Conservation (phyloP, 2,113 vertebrate genomes). For the Bothrops jararaca region DNA sequence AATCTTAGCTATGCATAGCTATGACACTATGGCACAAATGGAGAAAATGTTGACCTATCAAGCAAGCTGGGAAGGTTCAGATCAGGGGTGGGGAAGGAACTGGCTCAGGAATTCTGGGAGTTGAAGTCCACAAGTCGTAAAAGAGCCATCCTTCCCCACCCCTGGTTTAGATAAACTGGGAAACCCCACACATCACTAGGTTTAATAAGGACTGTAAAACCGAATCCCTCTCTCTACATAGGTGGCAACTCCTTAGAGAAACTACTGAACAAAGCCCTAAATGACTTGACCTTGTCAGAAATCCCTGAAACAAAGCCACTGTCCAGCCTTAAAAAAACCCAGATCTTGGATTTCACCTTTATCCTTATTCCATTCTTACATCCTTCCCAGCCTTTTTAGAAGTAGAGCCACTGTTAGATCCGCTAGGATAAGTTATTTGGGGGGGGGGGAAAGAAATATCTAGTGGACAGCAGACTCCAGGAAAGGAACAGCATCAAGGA, state of each 20-base stretch:
- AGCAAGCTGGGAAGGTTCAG: not conserved
- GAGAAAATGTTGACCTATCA: not conserved
- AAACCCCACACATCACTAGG: not conserved
- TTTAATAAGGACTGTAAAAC: not conserved
- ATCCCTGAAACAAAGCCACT: not conserved
- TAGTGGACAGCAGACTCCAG: not conserved
- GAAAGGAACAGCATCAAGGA: not conserved
- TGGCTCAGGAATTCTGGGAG: not conserved
- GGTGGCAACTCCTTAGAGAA: not conserved
- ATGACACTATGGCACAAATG: conserved; percentile 6
- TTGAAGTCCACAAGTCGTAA: not conserved
- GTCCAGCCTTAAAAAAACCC: not conserved
- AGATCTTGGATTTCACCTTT: not conserved
- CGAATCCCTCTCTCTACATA: not conserved
- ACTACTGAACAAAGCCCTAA: not conserved
- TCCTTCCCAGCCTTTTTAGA: not conserved
- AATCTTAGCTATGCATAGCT: not conserved
- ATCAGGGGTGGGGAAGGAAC: not conserved
- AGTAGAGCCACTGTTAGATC: not conserved
- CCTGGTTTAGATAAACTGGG: not conserved
- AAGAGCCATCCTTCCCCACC: no score
- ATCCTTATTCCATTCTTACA: not conserved
- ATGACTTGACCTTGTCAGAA: not conserved
- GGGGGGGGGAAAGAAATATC: not conserved
- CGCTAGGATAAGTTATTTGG: not conserved